Conservation (phyloP, 2,888 invertebrate genomes). For the Sthenelais limicola region DNA sequence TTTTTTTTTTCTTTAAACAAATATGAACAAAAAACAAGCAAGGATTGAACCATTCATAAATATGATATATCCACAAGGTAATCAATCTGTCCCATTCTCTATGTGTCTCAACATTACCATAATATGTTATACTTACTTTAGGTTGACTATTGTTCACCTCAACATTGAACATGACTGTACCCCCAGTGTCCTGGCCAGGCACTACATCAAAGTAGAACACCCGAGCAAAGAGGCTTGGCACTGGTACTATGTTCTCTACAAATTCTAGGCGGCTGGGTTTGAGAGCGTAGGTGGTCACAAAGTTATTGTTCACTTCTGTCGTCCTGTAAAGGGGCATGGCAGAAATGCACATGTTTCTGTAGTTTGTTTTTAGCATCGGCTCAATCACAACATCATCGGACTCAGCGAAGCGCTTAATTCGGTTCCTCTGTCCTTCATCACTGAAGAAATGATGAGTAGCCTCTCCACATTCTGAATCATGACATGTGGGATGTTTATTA, state of each 20-base stretch:
- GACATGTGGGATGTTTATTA: neutral
- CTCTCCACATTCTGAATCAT: neutral
- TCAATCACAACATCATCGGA: slow-evolving; percentile 7
- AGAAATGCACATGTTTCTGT: slow-evolving; percentile 1
- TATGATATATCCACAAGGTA: too few relatives aligned
- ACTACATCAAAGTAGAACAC: slow-evolving; percentile 42
- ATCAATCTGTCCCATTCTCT: too few relatives aligned
- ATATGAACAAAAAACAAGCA: too few relatives aligned
- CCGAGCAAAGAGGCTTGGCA: neutral
- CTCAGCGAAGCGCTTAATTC: neutral
- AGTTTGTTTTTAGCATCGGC: neutral
- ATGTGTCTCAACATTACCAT: too few relatives aligned
- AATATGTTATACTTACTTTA: neutral
- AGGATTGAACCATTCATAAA: too few relatives aligned
- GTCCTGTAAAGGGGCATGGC: slow-evolving; percentile 19
- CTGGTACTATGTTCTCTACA: slow-evolving; percentile 32
- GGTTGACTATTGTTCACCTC: slow-evolving; percentile 14
- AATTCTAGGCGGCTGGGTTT: slow-evolving; percentile 14
- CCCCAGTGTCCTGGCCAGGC: slow-evolving; percentile 47
- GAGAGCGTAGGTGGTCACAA: slow-evolving; percentile 30
- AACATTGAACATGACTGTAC: slow-evolving; percentile 39
- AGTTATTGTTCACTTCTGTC: slow-evolving; percentile 8
- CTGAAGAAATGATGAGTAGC: neutral
- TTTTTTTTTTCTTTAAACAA: too few relatives aligned
- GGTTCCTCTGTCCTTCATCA: neutral